Evolutionary conservation across 1,140 invertebrate genomes (phyloP), one percentile per base, ranked within the genome.

Genomic region (Cherax destructor): DNA sequence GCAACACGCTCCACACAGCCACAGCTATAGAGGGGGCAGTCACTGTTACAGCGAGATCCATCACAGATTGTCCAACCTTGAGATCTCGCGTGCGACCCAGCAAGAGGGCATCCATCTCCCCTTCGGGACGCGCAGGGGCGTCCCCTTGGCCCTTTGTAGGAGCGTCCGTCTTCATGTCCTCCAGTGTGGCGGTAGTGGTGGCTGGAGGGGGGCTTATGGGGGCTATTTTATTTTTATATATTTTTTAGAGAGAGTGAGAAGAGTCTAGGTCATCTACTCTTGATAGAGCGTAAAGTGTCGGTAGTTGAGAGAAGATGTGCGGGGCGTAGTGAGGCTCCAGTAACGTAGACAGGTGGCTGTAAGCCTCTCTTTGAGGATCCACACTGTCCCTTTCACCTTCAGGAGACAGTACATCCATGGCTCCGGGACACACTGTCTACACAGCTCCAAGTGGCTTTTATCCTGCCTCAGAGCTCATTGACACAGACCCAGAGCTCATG

Each of bases 31-130:
- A 74, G 30, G 52, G 24, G 13, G 18, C n/a, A 9, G 18, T 18
- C 13, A 10, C 4, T 18, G 56, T 41, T 18, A 83, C 11, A 83
- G 13, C 24, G 52, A 30, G 21, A 6, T 24, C 24, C 69, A 74
- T 5, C 65, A 69, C 65, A 30, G n/a, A 21, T 18, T 13, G 65
- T 74, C 89, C 83, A 91, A 91, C 89, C 89, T 91, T 91, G 52
- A 91, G 77, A 61, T 91, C 89, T 79, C 89, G 61, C 47, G 89
- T 91, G 83, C 89, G 89, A 52, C 89, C 89, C 83, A 91, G 24
- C 41, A 91, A 80, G 6, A 91, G 76, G 30, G 83, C 83, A 83
- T 91, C 89, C 89, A 91, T 91, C 89, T 91, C 89, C 50, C 89
- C 89, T 74, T 91, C 89, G 9, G 89, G 89, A 18, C 89, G 72